Evolutionary conservation across 2,797 vertebrate genomes (phyloP), one percentile per base, ranked within the genome.

Genomic region (Urocyon cinereoargenteus): DNA sequence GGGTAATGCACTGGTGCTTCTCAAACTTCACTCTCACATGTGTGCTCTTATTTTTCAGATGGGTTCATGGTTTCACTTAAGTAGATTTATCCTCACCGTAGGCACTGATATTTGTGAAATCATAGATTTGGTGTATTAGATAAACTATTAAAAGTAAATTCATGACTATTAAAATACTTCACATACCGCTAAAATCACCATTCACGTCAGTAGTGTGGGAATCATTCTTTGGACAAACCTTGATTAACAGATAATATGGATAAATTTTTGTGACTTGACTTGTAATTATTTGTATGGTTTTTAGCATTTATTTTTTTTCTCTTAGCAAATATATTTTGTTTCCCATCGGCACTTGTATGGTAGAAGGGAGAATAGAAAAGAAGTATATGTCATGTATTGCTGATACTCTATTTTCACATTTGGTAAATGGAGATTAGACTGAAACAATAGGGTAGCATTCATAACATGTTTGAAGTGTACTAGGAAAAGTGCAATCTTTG

Each of bases 181-280:
- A 73, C 26, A 28, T 62, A 51, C 1, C 91, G 24, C 36, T 79
- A 14, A 89, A 68, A 66, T 59, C 81, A 94, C 15, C 13, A 18
- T 91, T 93, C 19, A 59, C 24, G 4, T 78, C 21, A 73, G 1
- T 79, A 55, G 22, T 64, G 51, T 72, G 77, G 40, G 11, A 95
- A 57, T 75, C 49, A 73, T 16, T 14, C 21, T 66, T 94, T 73
- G 70, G 93, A 61, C 59, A 82, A 64, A 16, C 24, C 40, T 77
- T 15, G 28, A 11, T 84, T 93, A 92, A 90, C 40, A 62, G 72
- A n/a, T 75, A 73, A 12, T 84, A 72, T 81, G 79, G n/a, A 11
- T 94, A 91, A 12, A 75, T 82, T 91, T 95, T 91, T 51, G 24
- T 87, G 53, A 64, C 77, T 81, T 93, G 83, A 79, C 28, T 96